Conservation (phyloP, 1,140 invertebrate species). For the Lucilia cuprina region DNA sequence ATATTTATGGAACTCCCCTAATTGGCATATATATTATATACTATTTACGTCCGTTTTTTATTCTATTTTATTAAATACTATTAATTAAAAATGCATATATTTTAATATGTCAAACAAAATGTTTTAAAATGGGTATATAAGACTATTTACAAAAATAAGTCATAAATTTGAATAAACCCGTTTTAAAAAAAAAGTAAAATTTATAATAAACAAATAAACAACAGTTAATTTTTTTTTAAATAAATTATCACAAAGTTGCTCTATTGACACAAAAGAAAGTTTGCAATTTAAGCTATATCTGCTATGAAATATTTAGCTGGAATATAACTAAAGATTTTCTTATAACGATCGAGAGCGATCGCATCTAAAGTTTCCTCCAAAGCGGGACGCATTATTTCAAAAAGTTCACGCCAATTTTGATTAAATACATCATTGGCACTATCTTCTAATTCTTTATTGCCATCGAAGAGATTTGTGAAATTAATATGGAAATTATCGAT, state of each 20-base stretch:
- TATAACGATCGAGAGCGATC: conserved; percentile 69
- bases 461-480: conserved; percentile 46
- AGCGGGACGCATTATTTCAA: conserved; percentile 69
- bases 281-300: conserved; percentile 34
- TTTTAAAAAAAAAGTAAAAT: no score
- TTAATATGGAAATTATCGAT: conserved; percentile 50
- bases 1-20: no score
- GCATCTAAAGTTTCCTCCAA: conserved; percentile 70
- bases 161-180: neutral
- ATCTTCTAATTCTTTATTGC: conserved; percentile 63
- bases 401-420: conserved; percentile 70
- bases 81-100: no score
- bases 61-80: no score
- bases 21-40: no score
- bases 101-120: no score
- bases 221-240: neutral
- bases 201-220: neutral
- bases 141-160: neutral
- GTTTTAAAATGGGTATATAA: neutral
- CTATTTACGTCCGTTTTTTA: no score
- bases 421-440: conserved; percentile 71
- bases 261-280: neutral
- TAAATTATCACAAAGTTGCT: neutral
- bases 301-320: conserved; percentile 63
- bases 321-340: conserved; percentile 69